Percentiles rank a stretch among this genome's conserved stretches.
Conservation (phyloP, 2,888 invertebrate species). For the Lymantria monacha region DNA sequence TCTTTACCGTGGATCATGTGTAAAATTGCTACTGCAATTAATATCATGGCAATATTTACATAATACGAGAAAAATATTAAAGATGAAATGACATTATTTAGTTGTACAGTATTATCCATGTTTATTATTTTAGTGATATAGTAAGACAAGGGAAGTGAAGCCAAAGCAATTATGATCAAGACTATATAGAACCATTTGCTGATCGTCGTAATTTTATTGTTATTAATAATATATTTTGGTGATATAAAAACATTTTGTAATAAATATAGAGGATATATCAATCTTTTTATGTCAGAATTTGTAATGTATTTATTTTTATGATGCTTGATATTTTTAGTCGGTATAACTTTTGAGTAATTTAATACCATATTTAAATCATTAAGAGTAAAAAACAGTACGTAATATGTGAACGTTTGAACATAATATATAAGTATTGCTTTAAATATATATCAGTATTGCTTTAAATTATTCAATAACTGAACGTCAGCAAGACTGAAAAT, state of each 20-base stretch:
- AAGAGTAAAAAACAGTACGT: too few species aligned
- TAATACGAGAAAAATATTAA: background rate
- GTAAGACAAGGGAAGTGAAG: background rate
- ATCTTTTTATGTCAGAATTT: background rate
- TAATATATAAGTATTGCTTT: too few species aligned
- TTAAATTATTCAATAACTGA: too few species aligned
- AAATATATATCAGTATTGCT: too few species aligned
- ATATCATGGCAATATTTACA: background rate
- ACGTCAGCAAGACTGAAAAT: too few species aligned
- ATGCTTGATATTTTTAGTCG: too few species aligned
- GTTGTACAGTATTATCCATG: background rate
- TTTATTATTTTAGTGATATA: background rate
- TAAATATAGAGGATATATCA: background rate
- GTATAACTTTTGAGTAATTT: too few species aligned
- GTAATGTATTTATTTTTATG: too few species aligned
- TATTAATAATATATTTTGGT: background rate
- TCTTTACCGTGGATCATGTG: background rate
- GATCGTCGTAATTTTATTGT: background rate
- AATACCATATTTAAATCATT: too few species aligned
- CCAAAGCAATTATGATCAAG: background rate
- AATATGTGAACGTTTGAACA: too few species aligned
- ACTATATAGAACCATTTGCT: background rate
- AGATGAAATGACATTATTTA: background rate
- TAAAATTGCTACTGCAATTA: background rate
- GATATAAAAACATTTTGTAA: background rate